A percentile compares a stretch with the other conserved stretches of the same genome.
phyloP scores from a whole-genome alignment of 2,888 invertebrate genomes.

The Polymixis flavicincta region DNA sequence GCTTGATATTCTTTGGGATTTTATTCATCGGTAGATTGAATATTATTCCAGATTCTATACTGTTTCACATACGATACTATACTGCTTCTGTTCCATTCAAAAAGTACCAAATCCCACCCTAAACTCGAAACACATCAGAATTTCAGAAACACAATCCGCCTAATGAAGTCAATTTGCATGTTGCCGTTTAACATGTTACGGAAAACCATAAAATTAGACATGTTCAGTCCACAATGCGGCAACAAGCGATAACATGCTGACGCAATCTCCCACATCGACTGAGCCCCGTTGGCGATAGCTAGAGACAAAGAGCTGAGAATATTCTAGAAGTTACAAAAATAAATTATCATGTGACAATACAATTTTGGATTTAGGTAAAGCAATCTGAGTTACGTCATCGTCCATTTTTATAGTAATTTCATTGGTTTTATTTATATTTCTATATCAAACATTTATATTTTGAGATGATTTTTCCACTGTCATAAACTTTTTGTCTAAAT shows the following conservation, averaged over 20 bases:
- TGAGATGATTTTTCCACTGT: neutral
- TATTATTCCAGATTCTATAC: too few species aligned
- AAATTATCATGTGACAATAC: too few species aligned
- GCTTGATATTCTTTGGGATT: neutral
- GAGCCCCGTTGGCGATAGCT: conserved; percentile 55
- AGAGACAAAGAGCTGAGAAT: conserved; percentile 64
- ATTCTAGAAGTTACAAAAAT: conserved; percentile 15
- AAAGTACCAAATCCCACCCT: neutral
- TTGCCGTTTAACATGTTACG: conserved; percentile 47
- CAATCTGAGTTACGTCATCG: neutral
- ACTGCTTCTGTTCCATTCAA: neutral
- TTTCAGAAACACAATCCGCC: conserved; percentile 30
- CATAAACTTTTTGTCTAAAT: too few species aligned
- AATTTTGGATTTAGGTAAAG: neutral
- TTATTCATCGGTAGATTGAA: neutral
- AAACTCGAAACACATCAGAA: conserved; percentile 18
- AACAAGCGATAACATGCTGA: conserved; percentile 72
- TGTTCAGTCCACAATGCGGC: conserved; percentile 64
- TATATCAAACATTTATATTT: neutral
- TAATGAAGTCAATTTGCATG: conserved; percentile 57
- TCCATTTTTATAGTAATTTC: too few species aligned
- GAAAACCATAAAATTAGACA: conserved; percentile 62
- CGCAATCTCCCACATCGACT: conserved; percentile 74
- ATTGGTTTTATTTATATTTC: too few species aligned
- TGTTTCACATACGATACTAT: neutral